phyloP scores from a whole-genome alignment of 2,888 invertebrate species.

The Pachycephus smyrnensis region DNA sequence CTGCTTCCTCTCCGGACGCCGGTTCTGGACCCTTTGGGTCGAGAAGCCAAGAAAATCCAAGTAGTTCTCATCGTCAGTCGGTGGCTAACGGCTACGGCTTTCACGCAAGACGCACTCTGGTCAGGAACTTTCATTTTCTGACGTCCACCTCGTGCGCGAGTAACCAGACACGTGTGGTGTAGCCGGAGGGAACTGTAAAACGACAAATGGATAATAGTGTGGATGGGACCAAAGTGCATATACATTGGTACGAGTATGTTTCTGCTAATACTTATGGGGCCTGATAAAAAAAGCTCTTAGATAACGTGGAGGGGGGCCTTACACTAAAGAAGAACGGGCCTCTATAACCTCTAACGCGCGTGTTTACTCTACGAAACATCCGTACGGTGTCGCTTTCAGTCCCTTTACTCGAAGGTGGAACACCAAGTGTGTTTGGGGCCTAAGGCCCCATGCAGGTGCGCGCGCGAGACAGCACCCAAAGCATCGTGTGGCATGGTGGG shows the following conservation, averaged over 20 bases:
- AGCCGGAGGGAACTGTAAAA: neutral
- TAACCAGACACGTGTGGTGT: neutral
- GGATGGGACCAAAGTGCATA: neutral
- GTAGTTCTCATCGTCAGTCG: neutral
- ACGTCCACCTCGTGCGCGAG: neutral
- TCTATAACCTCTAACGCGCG: neutral
- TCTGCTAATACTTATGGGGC: neutral
- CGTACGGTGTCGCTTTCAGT: slow-evolving; percentile 45
- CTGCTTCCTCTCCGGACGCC: slow-evolving; percentile 30
- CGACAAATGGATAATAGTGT: neutral
- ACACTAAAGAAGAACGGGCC: neutral
- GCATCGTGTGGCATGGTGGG: neutral
- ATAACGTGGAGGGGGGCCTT: neutral
- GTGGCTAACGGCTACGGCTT: neutral
- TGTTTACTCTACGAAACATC: slow-evolving; percentile 12
- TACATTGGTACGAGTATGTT: neutral
- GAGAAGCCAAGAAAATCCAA: neutral
- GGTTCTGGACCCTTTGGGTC: neutral
- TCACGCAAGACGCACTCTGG: neutral
- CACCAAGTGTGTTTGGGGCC: slow-evolving; percentile 32
- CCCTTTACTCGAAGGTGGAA: slow-evolving; percentile 19
- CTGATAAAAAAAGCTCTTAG: neutral
- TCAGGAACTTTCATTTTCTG: neutral
- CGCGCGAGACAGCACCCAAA: neutral
- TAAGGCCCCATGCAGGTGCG: slow-evolving; percentile 37